Evolutionary conservation across 2,797 vertebrate genomes (phyloP), one percentile per base, ranked within the genome.

Genomic region (Alfaro cultratus): DNA sequence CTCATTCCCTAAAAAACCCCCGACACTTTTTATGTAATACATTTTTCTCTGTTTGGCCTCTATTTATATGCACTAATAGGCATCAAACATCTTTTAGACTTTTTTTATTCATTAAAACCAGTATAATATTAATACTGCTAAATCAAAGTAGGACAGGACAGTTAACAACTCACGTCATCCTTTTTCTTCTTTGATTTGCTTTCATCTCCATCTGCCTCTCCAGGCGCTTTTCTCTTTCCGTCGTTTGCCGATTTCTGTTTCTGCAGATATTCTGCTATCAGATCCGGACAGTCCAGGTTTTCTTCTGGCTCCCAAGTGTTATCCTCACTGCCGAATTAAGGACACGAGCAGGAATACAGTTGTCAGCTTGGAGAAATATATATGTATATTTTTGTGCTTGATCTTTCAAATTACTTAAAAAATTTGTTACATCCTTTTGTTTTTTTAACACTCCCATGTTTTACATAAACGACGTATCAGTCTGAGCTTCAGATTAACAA

Each of bases 301-400:
- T 99, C 98, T 70, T 99, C 98, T 0, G 98, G 98, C 88, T 99
- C 98, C 98, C 98, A 99, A 0, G 98, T 99, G 94, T 99, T 99
- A 77, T 99, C 98, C 60, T 98, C 97, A 73, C 98, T 99, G 95
- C 57, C 81, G 47, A 87, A 31, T 75, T 15, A 39, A 74, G 80
- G 2, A 26, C 49, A 77, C 0, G 0, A 72, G 74, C 73, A 51
- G 47, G 5, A 73, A 43, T 26, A 23, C 8, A 21, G 36, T 39
- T 41, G 18, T 41, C 64, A 39, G 5, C 29, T 62, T 31, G 5
- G 12, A 34, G 29, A 62, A 2, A 7, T 29, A 60, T 10, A 29
- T 29, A n/a, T n/a, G 7, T 26, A 11, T 10, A 5, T 62, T 12
- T 31, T 62, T 62, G 9, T 62, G 57, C 57, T 34, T 62, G 57